Evolutionary conservation across 2,888 invertebrate genomes (phyloP), one percentile per base, ranked within the genome.

Genomic region (Pseudococcus jackbeardsleyi): DNA sequence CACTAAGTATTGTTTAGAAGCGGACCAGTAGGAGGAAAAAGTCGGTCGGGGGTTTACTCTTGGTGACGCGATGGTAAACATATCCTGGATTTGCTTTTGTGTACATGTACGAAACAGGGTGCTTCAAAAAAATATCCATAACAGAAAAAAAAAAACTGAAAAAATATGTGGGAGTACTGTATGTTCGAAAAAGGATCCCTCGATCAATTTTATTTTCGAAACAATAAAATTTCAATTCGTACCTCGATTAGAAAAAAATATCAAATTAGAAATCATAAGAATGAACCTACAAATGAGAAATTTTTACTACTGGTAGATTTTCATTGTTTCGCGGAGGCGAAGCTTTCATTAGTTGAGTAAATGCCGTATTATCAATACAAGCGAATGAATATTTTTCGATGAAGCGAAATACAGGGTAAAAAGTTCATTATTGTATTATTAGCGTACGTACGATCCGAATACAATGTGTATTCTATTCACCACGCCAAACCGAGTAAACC

Each of bases 361-460:
- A 8, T n/a, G n/a, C 15, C 54, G 54, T 15, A 54, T 54, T n/a
- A 54, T 50, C 1, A n/a, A 54, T 54, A 54, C 54, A 17, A n/a
- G n/a, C 17, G n/a, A 54, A 54, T 54, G 17, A 54, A n/a, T n/a
- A 6, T n/a, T 54, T 54, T 54, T 54, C 54, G n/a, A 17, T 54
- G 15, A 15, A 15, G n/a, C 54, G n/a, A 54, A 54, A 54, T 54
- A 3, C n/a, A 54, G 54, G 54, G 17, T n/a, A n/a, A n/a, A 54
- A 54, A 54, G 54, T 54, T 54, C 54, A 54, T 54, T 54, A n/a
- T 54, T 54, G 54, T 54, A 54, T n/a, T n/a, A 54, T 54, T 54
- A n/a, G 54, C 17, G 54, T 54, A 7, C n/a, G n/a, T 8, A 54
- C 54, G 50, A 50, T 33, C 1, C 26, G 15, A 11, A 12, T 15